phyloP scores from a whole-genome alignment of 2,888 invertebrate species.

The Pharmacophagus antenor region DNA sequence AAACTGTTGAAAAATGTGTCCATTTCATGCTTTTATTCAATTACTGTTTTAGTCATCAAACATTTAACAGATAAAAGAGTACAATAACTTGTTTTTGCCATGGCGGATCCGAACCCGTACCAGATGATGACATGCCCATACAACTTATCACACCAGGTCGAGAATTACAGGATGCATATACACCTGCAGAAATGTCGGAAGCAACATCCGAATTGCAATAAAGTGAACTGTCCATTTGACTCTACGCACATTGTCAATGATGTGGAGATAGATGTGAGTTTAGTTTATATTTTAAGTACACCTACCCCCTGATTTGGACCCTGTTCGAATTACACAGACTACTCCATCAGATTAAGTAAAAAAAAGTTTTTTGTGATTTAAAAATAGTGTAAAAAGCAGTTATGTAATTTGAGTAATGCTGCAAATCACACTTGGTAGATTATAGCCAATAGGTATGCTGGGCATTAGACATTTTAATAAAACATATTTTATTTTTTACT shows the following conservation, averaged over 20 bases:
- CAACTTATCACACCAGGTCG: slow-evolving; percentile 75
- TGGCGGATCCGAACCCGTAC: slow-evolving; percentile 51
- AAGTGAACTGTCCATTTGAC: slow-evolving; percentile 77
- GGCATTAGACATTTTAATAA: no score
- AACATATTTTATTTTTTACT: no score
- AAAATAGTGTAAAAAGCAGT: no score
- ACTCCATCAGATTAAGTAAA: background rate
- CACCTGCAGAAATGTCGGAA: slow-evolving; percentile 81
- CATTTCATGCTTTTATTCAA: no score
- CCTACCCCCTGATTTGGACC: background rate
- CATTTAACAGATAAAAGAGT: no score
- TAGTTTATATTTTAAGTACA: background rate
- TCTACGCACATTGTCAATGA: slow-evolving; percentile 76
- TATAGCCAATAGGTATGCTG: no score
- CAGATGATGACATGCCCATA: slow-evolving; percentile 80
- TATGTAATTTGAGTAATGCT: no score
- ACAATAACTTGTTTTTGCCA: slow-evolving; percentile 36
- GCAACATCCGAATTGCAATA: slow-evolving; percentile 65
- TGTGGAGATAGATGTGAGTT: slow-evolving; percentile 72
- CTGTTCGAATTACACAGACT: background rate
- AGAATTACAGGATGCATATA: slow-evolving; percentile 73
- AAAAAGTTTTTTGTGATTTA: no score
- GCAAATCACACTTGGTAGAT: no score
- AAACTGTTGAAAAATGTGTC: no score
- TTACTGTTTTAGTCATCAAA: no score